Base-by-base conservation (phyloP, 2,113 vertebrate species). In the Planiliza haematocheilus region DNA sequence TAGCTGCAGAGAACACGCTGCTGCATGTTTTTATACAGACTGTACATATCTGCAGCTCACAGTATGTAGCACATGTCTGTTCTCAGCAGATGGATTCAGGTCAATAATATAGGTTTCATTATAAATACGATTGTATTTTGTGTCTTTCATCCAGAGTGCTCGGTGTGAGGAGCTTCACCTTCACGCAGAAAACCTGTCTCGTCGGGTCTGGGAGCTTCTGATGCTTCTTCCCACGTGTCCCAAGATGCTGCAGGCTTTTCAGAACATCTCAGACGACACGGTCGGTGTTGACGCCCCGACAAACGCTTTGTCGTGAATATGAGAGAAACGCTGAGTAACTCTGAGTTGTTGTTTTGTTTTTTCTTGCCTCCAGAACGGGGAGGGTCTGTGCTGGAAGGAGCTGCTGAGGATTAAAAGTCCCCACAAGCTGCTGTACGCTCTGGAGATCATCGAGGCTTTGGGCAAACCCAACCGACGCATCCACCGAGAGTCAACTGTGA, bases 201-300 rank as follows among this genome's bases (percentile, higher is more conserved):
- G 97, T 0, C 95, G 98, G 24, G 97, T 99, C 11, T 99, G 98
- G 98, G 98, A 99, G 84, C 93, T 99, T 12, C 92, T 99, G 62
- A 99, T 99, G 98, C 94, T 99, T 68, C 94, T 99, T 55, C 98
- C 98, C 56, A 99, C 98, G 0, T 99, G 98, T 90, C 98, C 98
- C 86, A 99, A 97, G 89, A 99, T 99, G 98, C 91, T 99, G 71
- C 97, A 94, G 92, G 97, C 97, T 70, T 99, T 99, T 93, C 98
- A 99, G 90, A 98, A 94, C 92, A 97, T 99, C 91, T 96, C 96
- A 0, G 97, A 99, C 60, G 97, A 99, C 65, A 93, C 96, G 93
- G 98, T 99, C 38, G 93, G 89, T 81, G n/a, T n/a, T n/a, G n/a
- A n/a, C n/a, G n/a, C 43, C 7, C 16, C 5, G 5, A 30, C 24